Percentiles rank a stretch among this genome's conserved stretches.
Evolutionary conservation across 2,888 invertebrate species (phyloP).

Genomic region (Cryptophagus acutangulus): DNA sequence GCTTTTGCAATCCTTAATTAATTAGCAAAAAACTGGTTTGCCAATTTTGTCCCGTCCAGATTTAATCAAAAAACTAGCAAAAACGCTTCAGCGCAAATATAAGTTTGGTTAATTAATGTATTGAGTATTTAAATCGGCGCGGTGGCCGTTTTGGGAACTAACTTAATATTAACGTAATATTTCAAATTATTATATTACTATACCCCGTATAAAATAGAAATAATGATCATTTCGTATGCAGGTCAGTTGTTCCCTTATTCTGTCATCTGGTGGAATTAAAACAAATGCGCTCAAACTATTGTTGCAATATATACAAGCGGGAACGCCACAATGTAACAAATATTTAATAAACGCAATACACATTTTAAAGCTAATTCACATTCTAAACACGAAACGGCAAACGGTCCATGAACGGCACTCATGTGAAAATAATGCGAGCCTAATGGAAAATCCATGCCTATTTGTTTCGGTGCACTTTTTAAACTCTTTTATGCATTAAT

Average conservation of each 20-base stretch:
- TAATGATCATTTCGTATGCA: background rate
- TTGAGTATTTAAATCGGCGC: too few species aligned
- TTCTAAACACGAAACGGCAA: conserved; percentile 2
- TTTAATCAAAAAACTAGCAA: too few species aligned
- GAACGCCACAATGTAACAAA: background rate
- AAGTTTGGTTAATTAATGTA: too few species aligned
- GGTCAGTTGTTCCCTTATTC: background rate
- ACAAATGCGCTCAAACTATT: conserved; percentile 1
- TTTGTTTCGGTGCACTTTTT: too few species aligned
- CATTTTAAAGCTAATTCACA: background rate
- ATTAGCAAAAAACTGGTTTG: too few species aligned
- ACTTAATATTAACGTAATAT: too few species aligned
- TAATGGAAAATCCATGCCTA: conserved; percentile 1
- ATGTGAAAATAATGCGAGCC: conserved; percentile 1
- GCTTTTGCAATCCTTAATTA: background rate
- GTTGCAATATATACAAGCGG: too few species aligned
- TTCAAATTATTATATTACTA: too few species aligned
- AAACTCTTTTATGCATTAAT: too few species aligned
- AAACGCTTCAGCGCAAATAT: too few species aligned
- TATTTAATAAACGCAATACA: background rate
- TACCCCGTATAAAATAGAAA: background rate
- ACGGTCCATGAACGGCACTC: background rate
- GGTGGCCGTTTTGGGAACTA: too few species aligned
- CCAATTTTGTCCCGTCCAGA: too few species aligned
- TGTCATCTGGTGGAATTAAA: background rate